Percentiles rank a stretch among this genome's conserved stretches.
Evolutionary conservation across 2,113 vertebrate species (phyloP).

Genomic region (Uria aalge): DNA sequence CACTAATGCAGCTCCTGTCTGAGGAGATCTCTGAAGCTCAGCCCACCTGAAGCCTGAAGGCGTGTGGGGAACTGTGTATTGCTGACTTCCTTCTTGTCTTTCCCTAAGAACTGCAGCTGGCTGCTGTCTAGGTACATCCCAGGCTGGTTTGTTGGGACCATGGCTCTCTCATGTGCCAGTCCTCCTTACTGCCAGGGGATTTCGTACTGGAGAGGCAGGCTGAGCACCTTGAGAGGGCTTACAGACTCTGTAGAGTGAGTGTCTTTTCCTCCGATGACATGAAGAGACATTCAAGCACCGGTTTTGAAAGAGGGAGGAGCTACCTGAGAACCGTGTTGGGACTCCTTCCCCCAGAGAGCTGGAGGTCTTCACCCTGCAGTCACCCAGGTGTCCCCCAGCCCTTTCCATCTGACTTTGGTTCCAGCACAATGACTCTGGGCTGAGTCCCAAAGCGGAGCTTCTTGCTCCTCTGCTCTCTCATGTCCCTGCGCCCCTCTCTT

Average conservation of each 20-base stretch:
- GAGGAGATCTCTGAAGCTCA: background rate
- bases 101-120: background rate
- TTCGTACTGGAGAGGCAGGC: fast-evolving
- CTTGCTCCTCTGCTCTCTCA: background rate
- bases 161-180: background rate
- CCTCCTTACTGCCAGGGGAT: background rate
- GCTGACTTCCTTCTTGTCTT: background rate
- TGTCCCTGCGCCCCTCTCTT: background rate
- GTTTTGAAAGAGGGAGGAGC: background rate
- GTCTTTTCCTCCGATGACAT: background rate
- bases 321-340: fast-evolving
- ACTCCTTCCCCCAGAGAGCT: background rate
- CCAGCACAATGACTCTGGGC: background rate
- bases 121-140: background rate
- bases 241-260: background rate
- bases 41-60: background rate
- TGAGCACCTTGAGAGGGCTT: background rate
- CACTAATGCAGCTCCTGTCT: background rate
- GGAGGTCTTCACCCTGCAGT: background rate
- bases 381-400: background rate
- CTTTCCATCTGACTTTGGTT: fast-evolving
- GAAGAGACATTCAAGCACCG: background rate
- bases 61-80: fast-evolving
- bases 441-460: background rate
- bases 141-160: background rate